Conservation (phyloP, 2,888 invertebrate species). For the Stratiomys singularior region DNA sequence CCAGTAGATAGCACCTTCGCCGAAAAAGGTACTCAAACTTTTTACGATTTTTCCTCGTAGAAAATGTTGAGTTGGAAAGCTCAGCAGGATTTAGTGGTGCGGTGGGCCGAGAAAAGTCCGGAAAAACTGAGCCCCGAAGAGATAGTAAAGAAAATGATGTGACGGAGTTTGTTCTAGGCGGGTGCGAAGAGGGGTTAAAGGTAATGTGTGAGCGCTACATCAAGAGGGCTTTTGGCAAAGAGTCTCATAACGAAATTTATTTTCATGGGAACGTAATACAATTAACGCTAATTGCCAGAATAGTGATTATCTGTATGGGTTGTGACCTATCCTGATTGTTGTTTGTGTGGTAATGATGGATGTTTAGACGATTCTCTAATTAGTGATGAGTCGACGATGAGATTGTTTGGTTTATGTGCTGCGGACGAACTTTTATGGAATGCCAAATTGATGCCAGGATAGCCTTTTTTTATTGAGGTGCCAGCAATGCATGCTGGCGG, state of each 20-base stretch:
- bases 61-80: background rate
- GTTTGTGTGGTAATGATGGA: constrained; percentile 13
- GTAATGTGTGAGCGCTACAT: background rate
- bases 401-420: background rate
- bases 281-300: constrained; percentile 16
- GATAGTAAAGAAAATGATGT: background rate
- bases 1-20: constrained; percentile 8
- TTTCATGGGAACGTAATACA: constrained; percentile 29
- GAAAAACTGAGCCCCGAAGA: background rate
- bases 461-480: too few species aligned
- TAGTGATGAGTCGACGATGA: background rate
- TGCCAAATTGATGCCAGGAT: too few species aligned
- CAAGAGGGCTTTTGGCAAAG: background rate
- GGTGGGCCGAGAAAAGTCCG: background rate
- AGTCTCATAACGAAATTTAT: constrained; percentile 26
- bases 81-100: background rate
- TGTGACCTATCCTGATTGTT: background rate
- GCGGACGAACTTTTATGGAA: too few species aligned
- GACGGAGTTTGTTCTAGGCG: background rate
- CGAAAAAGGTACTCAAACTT: constrained; percentile 30
- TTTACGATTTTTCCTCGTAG: constrained; percentile 22
- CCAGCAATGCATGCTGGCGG: too few species aligned
- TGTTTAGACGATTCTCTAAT: background rate
- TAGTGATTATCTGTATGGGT: constrained; percentile 31
- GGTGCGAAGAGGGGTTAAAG: background rate